phyloP scores from a whole-genome alignment of 2,797 vertebrate genomes.

The Tamandua tetradactyla region DNA sequence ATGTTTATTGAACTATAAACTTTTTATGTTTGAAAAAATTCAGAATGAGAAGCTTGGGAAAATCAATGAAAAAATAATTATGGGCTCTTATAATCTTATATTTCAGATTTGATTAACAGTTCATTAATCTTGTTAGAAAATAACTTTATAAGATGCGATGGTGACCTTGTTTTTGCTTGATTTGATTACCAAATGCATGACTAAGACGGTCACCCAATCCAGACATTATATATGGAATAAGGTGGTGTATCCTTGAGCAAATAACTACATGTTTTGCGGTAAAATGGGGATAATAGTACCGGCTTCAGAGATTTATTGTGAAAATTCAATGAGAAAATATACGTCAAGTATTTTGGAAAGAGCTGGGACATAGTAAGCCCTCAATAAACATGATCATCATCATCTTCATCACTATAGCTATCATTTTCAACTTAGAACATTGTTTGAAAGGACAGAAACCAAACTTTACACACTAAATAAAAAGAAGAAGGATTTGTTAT shows the following conservation, averaged over 20 bases:
- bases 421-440: background rate
- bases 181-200: background rate
- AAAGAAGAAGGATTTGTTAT: background rate
- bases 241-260: background rate
- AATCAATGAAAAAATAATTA: background rate
- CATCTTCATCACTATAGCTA: background rate
- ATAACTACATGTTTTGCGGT: background rate
- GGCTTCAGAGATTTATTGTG: background rate
- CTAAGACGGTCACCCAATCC: background rate
- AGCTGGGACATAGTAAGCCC: background rate
- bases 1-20: background rate
- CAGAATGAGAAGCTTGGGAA: background rate
- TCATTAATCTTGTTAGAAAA: background rate
- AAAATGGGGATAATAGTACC: background rate
- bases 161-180: background rate
- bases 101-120: background rate
- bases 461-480: background rate
- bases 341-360: background rate
- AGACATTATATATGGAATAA: background rate
- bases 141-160: background rate
- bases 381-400: background rate
- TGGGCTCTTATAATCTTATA: background rate
- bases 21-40: background rate
- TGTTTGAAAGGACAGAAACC: background rate
- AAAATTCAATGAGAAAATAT: constrained; percentile 1